Base-by-base conservation (phyloP, 2,113 vertebrate species). In the Corapipo altera region DNA sequence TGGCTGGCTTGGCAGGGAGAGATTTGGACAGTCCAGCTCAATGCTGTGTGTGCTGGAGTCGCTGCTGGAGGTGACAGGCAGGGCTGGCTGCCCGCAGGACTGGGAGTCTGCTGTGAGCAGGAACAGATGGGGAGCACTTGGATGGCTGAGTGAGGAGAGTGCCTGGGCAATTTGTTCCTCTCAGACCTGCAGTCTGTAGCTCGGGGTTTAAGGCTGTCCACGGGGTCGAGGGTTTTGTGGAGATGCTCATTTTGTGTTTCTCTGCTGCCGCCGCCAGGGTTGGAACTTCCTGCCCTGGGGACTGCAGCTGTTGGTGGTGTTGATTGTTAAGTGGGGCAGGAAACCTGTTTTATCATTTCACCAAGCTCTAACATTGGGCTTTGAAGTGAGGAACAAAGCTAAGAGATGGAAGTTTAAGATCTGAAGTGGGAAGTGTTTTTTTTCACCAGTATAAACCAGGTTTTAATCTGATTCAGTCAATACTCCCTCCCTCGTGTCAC, bases 1-100 rank as follows among this genome's bases (percentile, higher is more conserved):
- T 76, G 2, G 5, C 74, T 75, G 85, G 37, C 75, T 95, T 77
- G 91, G 88, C 90, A 94, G 79, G 69, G 95, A 89, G 83, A 21
- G 82, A 51, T 93, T 90, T 84, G 95, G 80, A 39, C 73, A 62
- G 77, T 81, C 69, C 79, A 65, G 88, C 57, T 78, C 54, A 32
- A 81, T 52, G 82, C 13, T 88, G 89, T 74, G 83, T 88, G 88
- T 32, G 0, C 76, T 37, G 80, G 79, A 91, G 69, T 69, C 55
- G 0, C 12, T 71, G 88, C 82, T 15, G 58, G 51, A 72, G 92
- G 96, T 33, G 82, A 33, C 82, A 57, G 91, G 69, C 70, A 41
- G 84, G 51, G 51, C 81, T 79, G 79, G 51, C 80, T 61, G 57
- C 66, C 79, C 48, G 24, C n/a, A 9, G 49, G 43, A 2, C 81